Evolutionary conservation across 2,888 invertebrate species (phyloP), one percentile per base, ranked within the genome.

Genomic region (Mongoloraphidia duomilia): DNA sequence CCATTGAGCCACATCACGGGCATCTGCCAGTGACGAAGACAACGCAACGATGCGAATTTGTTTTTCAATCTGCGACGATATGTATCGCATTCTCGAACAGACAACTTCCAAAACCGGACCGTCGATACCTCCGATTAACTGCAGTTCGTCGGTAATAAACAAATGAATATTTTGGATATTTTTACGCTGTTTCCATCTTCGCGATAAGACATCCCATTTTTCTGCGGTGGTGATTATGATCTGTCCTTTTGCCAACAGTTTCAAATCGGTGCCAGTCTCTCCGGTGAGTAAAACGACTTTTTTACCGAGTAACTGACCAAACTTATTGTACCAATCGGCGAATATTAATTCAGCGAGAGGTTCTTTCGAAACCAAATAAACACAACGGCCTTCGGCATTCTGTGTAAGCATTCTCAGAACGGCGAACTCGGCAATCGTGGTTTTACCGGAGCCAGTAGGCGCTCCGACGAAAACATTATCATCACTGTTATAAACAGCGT

Each of bases 141-240:
- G 96, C 26, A 99, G 71, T 58, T 98, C 97, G 63, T 98, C 98
- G 13, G 93, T 92, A 52, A 98, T 91, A 66, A 98, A 94, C 12
- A 99, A 73, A 52, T 93, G 89, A 9, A 98, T 84, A 61, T 92
- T 95, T 62, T 97, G 97, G 0, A 99, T 96, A 64, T 95, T 94
- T 69, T 97, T 97, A 35, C 98, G 77, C 61, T 98, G 97, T 61
- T 98, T 98, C 98, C 98, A 99, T 54, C 98, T 77, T 49, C 98
- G 76, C 0, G 98, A 98, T 3, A 98, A 72, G 4, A 98, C 92
- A 65, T 99, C 98, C 98, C 98, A 99, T 60, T 95, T 94, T 62
- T 97, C 96, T 0, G 96, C 95, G 0, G 96, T 97, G 5, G 92
- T 88, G 53, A 99, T 82, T 41, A 98, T 87, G n/a, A 98, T 82